phyloP scores from a whole-genome alignment of 2,888 invertebrate genomes.

The Drosophila dives region DNA sequence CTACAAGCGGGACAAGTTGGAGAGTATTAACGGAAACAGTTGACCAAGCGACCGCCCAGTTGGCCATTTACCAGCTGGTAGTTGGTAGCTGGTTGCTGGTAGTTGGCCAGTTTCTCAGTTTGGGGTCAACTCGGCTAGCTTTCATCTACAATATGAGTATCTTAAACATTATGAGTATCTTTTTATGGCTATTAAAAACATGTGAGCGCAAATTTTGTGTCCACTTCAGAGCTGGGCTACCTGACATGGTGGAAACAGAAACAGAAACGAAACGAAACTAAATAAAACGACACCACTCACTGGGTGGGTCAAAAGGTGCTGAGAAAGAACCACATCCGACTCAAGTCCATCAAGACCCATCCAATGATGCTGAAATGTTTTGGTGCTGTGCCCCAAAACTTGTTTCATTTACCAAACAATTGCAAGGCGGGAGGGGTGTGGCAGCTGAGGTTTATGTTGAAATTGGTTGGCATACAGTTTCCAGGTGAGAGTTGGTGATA shows the following conservation, averaged over 20 bases:
- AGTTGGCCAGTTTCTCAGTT: slow-evolving; percentile 56
- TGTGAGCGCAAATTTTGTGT: slow-evolving; percentile 38
- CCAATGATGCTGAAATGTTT: slow-evolving; percentile 57
- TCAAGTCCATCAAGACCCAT: slow-evolving; percentile 1
- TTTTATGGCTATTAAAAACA: slow-evolving; percentile 72
- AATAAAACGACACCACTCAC: slow-evolving; percentile 36
- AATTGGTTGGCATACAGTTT: slow-evolving; percentile 11
- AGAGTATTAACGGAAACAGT: slow-evolving; percentile 69
- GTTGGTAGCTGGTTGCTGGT: slow-evolving; percentile 18
- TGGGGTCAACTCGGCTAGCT: slow-evolving; percentile 66
- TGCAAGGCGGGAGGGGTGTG: slow-evolving; percentile 7
- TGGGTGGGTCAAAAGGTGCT: slow-evolving; percentile 74
- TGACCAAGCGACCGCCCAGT: slow-evolving; percentile 43
- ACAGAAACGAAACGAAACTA: slow-evolving; percentile 30
- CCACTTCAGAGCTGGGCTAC: not conserved
- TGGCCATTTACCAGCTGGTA: slow-evolving; percentile 6
- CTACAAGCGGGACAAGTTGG: slow-evolving; percentile 57
- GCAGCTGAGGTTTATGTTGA: slow-evolving; percentile 35
- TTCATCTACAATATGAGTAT: slow-evolving; percentile 62
- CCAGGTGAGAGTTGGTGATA: slow-evolving; percentile 5
- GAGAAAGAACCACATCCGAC: slow-evolving; percentile 66
- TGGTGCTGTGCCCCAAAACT: slow-evolving; percentile 44
- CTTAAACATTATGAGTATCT: slow-evolving; percentile 43
- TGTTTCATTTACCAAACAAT: slow-evolving; percentile 46
- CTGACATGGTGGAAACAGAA: slow-evolving; percentile 1